Base-by-base conservation (phyloP, 2,113 vertebrate genomes). In the Seriola aureovittata region DNA sequence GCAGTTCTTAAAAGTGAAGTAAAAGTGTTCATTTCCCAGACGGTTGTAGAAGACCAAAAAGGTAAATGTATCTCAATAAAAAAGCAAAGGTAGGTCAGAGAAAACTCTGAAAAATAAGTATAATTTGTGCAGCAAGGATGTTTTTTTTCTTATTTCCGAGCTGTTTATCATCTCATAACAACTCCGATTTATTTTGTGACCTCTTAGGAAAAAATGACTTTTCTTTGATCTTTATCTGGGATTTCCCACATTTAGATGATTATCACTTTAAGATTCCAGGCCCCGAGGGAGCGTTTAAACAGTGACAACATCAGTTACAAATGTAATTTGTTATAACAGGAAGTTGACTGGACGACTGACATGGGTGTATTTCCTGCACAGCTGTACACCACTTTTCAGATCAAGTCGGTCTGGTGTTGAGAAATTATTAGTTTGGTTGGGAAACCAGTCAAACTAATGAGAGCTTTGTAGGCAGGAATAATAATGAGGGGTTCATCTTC, bases 181-280 rank as follows among this genome's bases (percentile, higher is more conserved):
- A 14, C 58, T 65, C 21, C 0, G 4, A 38, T 68, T 65, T 21
- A 69, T 78, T 54, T 66, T 21, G 8, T 40, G 40, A 63, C 25
- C 29, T 50, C 67, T 54, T 5, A 0, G 71, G 80, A 25, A 59
- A 5, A 52, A 19, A 25, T 8, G 0, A 0, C 2, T 1, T 8
- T 5, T n/a, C 77, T 66, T 79, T 81, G 66, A 84, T 76, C 44
- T 67, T 36, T 12, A 59, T 66, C 32, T 59, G 68, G 68, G 77
- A 21, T 59, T 81, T 73, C 67, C 55, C 64, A 71, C 42, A 54
- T 90, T 65, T 13, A 70, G 78, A 77, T 81, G 23, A 40, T 29
- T 62, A 84, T 90, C 85, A 5, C 23, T 67, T 65, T 5, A 6
- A 54, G 16, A 79, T n/a, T 54, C 52, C 62, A 55, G 29, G 50